Percentiles rank a stretch among this genome's conserved stretches.
These are phyloP conservation scores for Petromus typicus DNA, from an alignment of 2,113 vertebrate genomes.

Conservation along the genomic window DNA sequence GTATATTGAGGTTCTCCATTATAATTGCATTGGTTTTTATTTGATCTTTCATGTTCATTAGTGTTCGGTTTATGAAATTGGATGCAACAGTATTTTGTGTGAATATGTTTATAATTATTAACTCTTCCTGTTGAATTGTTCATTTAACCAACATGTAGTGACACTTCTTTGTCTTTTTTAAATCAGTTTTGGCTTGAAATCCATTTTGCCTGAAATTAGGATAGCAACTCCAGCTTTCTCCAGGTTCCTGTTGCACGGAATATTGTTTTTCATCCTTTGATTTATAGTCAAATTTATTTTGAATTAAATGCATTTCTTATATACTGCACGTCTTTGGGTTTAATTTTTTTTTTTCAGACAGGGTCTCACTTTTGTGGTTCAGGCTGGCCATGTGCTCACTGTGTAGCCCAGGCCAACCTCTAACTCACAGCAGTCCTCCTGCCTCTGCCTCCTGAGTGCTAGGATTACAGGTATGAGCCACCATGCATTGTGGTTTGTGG, in stretches of 20 bases:
- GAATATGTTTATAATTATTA: background rate
- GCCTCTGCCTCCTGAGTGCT: too few relatives aligned
- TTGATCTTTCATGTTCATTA: background rate
- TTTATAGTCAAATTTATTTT: background rate
- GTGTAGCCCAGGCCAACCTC: too few relatives aligned
- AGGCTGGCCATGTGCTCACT: too few relatives aligned
- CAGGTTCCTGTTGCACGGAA: background rate
- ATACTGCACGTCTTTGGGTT: background rate
- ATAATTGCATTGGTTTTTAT: background rate
- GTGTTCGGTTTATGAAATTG: background rate
- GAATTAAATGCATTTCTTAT: background rate
- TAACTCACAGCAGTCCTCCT: too few relatives aligned
- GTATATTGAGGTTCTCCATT: background rate
- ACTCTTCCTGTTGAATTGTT: background rate
- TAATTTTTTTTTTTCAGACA: too few relatives aligned
- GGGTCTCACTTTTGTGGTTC: too few relatives aligned
- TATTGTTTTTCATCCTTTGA: background rate
- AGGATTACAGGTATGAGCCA: too few relatives aligned
- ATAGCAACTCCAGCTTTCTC: background rate
- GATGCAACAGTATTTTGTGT: background rate
- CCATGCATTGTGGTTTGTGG: too few relatives aligned
- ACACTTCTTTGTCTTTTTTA: background rate
- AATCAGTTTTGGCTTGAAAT: background rate
- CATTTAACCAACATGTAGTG: background rate
- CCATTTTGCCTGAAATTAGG: background rate